phyloP scores from a whole-genome alignment of 35 echinoderm and acorn worm species.

The Apostichopus parvimensis region DNA sequence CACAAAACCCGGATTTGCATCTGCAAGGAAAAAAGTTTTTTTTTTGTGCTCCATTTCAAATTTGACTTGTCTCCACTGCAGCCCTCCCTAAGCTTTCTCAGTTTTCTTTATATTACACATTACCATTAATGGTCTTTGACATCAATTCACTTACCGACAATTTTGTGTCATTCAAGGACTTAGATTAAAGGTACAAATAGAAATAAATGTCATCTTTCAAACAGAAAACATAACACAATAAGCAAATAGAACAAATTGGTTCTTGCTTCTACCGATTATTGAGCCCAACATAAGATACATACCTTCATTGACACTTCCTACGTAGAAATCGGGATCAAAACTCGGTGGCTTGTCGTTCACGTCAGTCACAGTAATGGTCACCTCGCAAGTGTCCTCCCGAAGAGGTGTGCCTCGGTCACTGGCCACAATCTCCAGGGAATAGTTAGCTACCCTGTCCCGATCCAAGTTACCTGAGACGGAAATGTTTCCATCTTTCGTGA shows the following conservation, averaged over 20 bases:
- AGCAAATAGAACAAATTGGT: too few relatives aligned
- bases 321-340: not conserved
- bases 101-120: too few relatives aligned
- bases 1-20: not conserved
- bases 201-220: too few relatives aligned
- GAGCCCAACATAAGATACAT: not conserved
- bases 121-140: too few relatives aligned
- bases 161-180: too few relatives aligned
- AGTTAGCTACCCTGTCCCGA: not conserved
- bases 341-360: constrained; percentile 20
- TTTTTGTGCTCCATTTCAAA: not conserved
- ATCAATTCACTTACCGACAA: too few relatives aligned
- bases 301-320: not conserved
- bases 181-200: too few relatives aligned
- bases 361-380: constrained; percentile 9
- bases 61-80: too few relatives aligned
- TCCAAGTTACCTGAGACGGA: not conserved
- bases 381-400: not conserved
- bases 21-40: not conserved
- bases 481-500: not conserved
- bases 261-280: too few relatives aligned
- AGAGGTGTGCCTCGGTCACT: constrained; percentile 33
- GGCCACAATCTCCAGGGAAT: not conserved
- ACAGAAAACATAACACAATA: too few relatives aligned
- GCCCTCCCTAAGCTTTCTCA: too few relatives aligned